Percentiles rank a stretch among this genome's conserved stretches.
phyloP scores from a whole-genome alignment of 1,140 invertebrate species.

The Brachionus asplanchnoidis region DNA sequence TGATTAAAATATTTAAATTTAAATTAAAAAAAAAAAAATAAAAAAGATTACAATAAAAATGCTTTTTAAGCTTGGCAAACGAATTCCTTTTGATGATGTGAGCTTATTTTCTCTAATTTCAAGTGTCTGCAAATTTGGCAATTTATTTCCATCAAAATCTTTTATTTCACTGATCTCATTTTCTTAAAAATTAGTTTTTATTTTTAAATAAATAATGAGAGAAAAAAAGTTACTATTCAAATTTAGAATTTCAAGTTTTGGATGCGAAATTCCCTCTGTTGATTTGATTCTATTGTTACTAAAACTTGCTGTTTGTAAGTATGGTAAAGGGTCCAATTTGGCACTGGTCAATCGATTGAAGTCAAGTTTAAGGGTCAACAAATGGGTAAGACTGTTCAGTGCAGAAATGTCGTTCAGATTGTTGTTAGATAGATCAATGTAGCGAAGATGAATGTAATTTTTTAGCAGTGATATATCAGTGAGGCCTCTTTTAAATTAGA shows the following conservation, averaged over 20 bases:
- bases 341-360: constrained; percentile 51
- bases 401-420: constrained; percentile 52
- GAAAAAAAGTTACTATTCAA: constrained; percentile 51
- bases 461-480: constrained; percentile 53
- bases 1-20: constrained; percentile 42
- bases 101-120: constrained; percentile 55
- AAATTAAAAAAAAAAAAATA: neutral
- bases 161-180: constrained; percentile 41
- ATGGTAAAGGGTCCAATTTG: constrained; percentile 54
- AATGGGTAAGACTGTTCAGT: constrained; percentile 52
- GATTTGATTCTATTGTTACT: constrained; percentile 53
- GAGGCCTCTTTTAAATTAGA: constrained; percentile 48
- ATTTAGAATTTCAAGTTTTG: constrained; percentile 53
- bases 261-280: constrained; percentile 52
- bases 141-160: constrained; percentile 46
- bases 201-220: neutral
- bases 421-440: constrained; percentile 54
- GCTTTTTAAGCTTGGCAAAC: constrained; percentile 54
- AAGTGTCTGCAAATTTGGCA: constrained; percentile 51
- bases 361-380: constrained; percentile 55
- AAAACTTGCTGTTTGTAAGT: constrained; percentile 54
- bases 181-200: neutral
- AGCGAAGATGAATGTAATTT: constrained; percentile 54
- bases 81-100: constrained; percentile 51
- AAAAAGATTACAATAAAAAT: constrained; percentile 50